These are phyloP conservation scores for Micropoecilia bifurca DNA, from an alignment of 2,797 vertebrate genomes.

Conservation along the genomic window DNA sequence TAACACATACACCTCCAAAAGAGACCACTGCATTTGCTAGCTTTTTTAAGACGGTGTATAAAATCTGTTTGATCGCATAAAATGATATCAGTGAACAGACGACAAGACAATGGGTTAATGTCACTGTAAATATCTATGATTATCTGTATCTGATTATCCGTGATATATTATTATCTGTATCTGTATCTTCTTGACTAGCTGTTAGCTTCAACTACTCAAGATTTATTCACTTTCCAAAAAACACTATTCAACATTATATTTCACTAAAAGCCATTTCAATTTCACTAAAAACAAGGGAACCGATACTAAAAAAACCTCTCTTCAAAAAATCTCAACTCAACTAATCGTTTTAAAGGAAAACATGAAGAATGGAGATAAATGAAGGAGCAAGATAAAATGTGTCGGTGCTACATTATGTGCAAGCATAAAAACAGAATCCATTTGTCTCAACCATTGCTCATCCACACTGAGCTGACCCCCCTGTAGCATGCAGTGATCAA, in stretches of 20 bases:
- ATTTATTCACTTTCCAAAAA: neutral
- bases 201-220: neutral
- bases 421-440: conserved; percentile 43
- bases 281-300: neutral
- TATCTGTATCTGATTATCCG: no score
- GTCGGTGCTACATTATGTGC: conserved; percentile 39
- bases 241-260: neutral
- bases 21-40: neutral
- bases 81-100: neutral
- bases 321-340: neutral
- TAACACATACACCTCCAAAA: neutral
- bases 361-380: conserved; percentile 55
- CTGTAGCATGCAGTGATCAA: conserved; percentile 84
- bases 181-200: neutral
- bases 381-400: conserved; percentile 28
- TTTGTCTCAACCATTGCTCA: conserved; percentile 93
- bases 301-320: neutral
- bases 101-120: neutral
- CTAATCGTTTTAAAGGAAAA: conserved; percentile 32
- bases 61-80: neutral
- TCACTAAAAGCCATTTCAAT: no score
- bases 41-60: neutral
- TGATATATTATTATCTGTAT: no score
- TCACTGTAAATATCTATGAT: neutral
- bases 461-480: conserved; percentile 84